Evolutionary conservation across 2,113 vertebrate species (phyloP).

Genomic region (Nansenia antarctica): DNA sequence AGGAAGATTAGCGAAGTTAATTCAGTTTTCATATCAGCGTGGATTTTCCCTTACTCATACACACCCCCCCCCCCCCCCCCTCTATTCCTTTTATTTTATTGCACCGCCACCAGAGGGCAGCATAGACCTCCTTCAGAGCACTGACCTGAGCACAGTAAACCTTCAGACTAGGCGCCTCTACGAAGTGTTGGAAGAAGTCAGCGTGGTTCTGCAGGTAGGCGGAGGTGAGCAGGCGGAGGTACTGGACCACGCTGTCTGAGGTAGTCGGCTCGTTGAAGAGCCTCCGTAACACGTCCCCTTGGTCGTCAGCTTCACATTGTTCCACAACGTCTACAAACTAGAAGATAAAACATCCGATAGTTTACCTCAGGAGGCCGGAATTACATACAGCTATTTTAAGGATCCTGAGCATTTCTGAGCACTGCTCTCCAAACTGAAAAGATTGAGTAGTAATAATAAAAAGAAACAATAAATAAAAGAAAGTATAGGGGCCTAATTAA

Average conservation of each 20-base stretch:
- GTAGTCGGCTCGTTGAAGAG: constrained; percentile 77
- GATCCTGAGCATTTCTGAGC: too few relatives aligned
- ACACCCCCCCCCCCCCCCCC: too few relatives aligned
- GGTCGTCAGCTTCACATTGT: constrained; percentile 67
- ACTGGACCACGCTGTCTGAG: constrained; percentile 79
- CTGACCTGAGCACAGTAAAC: constrained; percentile 81
- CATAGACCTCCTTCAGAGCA: constrained; percentile 1
- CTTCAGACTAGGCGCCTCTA: constrained; percentile 77
- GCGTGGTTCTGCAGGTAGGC: constrained; percentile 79
- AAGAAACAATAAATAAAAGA: too few relatives aligned
- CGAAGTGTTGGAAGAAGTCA: constrained; percentile 81
- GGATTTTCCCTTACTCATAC: neutral
- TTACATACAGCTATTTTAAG: too few relatives aligned
- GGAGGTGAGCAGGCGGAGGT: constrained; percentile 81
- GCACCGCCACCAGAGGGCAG: constrained; percentile 42
- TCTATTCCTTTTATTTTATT: neutral
- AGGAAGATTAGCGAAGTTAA: too few relatives aligned
- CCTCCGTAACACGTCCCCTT: constrained; percentile 64
- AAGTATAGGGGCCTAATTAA: too few relatives aligned
- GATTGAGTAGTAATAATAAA: too few relatives aligned
- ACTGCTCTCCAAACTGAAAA: too few relatives aligned
- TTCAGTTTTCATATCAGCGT: neutral
- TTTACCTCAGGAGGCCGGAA: neutral
- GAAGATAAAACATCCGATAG: neutral
- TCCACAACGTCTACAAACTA: constrained; percentile 80